Percentiles rank a stretch among this genome's conserved stretches.
Conservation (phyloP, 23 tunicate species). For the Trididemnum clinides region DNA sequence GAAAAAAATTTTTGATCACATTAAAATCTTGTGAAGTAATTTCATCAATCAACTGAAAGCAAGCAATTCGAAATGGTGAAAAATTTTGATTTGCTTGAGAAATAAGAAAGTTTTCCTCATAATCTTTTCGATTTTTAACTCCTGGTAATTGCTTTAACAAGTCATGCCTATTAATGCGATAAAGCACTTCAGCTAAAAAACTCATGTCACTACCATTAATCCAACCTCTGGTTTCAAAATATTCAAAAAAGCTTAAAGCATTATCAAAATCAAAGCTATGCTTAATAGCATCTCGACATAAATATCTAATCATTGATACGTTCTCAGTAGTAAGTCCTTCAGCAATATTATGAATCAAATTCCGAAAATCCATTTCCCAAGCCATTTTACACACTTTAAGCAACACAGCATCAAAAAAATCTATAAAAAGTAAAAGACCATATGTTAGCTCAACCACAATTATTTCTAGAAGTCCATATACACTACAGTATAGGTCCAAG, state of each 20-base stretch:
- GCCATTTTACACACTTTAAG: constrained; percentile 9
- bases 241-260: constrained; percentile 21
- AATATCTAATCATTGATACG: constrained; percentile 40
- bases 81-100: constrained; percentile 27
- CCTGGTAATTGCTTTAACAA: constrained; percentile 55
- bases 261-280: constrained; percentile 5
- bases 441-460: too few relatives aligned
- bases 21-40: constrained; percentile 31
- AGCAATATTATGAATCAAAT: constrained; percentile 40
- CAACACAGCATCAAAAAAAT: too few relatives aligned
- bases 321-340: constrained; percentile 59
- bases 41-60: constrained; percentile 41
- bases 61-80: constrained; percentile 53
- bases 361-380: constrained; percentile 23
- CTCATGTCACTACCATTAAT: constrained; percentile 28
- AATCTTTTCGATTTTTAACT: constrained; percentile 50
- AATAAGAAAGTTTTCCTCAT: constrained; percentile 31
- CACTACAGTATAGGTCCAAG: too few relatives aligned
- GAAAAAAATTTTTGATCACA: constrained; percentile 24
- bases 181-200: constrained; percentile 61
- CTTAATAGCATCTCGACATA: constrained; percentile 61
- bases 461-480: too few relatives aligned
- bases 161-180: constrained; percentile 58
- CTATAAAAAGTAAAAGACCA: too few relatives aligned
- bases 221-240: constrained; percentile 56